Base-by-base conservation (phyloP, 1,140 invertebrate species). In the Macrotrachela quadricornifera region DNA sequence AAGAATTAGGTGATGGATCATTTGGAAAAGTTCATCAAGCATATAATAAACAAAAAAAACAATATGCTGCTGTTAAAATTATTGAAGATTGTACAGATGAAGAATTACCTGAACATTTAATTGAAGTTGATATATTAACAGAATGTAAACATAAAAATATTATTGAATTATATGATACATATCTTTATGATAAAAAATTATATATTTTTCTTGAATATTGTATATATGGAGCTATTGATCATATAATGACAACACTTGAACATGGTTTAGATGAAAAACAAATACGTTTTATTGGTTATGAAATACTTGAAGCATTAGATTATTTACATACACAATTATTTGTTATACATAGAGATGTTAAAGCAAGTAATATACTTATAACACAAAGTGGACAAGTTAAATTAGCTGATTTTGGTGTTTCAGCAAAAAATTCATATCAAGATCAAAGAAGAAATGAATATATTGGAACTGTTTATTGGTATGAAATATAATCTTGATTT, bases 301-400 rank as follows among this genome's bases (percentile, higher is more conserved):
- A 57, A 44, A 44, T 54, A 46, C 41, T 49, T 8, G 37, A 46
- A 39, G 57, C 53, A 9, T 43, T 57, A 15, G 42, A 36, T 13
- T 57, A 51, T 46, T 45, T 57, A 21, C 57, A 57, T 45, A 49
- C 51, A 17, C 42, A 51, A n/a, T 44, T 39, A 18, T 38, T 38
- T 38, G 47, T 54, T 18, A 54, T 54, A 14, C 53, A 54, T 38
- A 17, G 87, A 66, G 87, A 94, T 71, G 87, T 95, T 60, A 94
- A 95, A 73, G 90, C 90, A 54, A 92, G 91, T 45, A 99, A 99
- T 71, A 97, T 99, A 63, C 73, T 99, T 41, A 77, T 99, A n/a
- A 97, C 91, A 6, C 92, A 99, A 73, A 83, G 82, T 69, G 94
- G 92, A 10, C 83, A 84, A 10, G 90, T 99, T 0, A 99, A 99